These are phyloP conservation scores for Manis pentadactyla DNA, from an alignment of 2,797 vertebrate species.

Conservation along the genomic window DNA sequence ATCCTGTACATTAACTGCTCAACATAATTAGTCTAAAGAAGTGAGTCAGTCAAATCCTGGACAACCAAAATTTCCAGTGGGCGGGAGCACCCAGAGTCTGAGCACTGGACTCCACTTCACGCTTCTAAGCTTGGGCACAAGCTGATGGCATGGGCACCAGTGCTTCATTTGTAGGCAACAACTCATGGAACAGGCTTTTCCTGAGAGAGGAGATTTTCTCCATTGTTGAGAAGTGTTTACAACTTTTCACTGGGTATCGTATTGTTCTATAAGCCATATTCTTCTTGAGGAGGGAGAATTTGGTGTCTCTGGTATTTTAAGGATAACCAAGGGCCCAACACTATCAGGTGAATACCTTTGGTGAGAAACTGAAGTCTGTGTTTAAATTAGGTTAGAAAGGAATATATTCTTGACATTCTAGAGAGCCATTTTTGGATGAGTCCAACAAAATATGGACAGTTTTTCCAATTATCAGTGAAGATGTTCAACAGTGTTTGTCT, in stretches of 20 bases:
- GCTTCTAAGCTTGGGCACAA: neutral
- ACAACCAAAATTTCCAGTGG: neutral
- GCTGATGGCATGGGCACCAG: neutral
- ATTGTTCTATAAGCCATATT: neutral
- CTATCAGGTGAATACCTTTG: neutral
- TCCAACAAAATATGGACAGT: neutral
- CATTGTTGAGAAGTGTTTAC: neutral
- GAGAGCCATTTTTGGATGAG: neutral
- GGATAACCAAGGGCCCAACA: neutral
- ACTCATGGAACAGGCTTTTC: neutral
- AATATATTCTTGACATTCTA: neutral
- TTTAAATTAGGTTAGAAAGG: constrained; percentile 36
- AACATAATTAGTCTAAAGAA: neutral
- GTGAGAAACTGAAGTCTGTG: neutral
- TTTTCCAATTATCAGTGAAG: neutral
- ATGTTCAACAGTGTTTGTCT: neutral
- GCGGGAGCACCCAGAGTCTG: neutral
- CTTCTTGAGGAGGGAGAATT: neutral
- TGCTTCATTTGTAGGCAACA: neutral
- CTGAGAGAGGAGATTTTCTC: neutral
- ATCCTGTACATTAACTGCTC: neutral
- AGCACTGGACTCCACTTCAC: neutral
- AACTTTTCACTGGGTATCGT: neutral
- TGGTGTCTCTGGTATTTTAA: neutral
- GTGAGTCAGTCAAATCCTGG: neutral